phyloP scores from a whole-genome alignment of 1,140 invertebrate genomes.

The Catajapyx aquilonaris region DNA sequence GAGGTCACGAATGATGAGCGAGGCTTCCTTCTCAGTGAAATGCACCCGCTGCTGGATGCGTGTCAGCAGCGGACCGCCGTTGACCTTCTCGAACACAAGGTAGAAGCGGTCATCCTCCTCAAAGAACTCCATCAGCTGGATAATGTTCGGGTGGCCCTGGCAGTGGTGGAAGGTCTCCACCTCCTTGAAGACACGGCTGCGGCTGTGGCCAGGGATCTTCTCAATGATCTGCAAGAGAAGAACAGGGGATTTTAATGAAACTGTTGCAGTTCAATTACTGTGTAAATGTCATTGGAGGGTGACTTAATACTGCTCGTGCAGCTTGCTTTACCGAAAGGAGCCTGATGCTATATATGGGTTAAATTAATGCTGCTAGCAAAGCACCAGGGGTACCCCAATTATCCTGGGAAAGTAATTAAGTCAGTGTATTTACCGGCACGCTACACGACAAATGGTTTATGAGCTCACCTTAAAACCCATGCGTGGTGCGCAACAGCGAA shows the following conservation, averaged over 20 bases:
- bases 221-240: constrained; percentile 51
- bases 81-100: constrained; percentile 93
- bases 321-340: no score
- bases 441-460: no score
- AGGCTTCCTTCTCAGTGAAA: constrained; percentile 87
- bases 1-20: constrained; percentile 77
- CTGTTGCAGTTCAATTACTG: no score
- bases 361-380: no score
- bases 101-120: constrained; percentile 89
- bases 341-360: no score
- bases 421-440: no score
- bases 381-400: no score
- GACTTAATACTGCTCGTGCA: no score
- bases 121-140: constrained; percentile 92
- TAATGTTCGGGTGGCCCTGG: constrained; percentile 87
- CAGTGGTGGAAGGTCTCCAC: constrained; percentile 98
- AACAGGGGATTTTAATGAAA: constrained; percentile 1
- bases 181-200: constrained; percentile 86
- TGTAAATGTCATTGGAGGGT: no score
- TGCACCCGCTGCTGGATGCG: constrained; percentile 81
- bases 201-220: constrained; percentile 77
- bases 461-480: no score
- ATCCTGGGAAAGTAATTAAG: no score
- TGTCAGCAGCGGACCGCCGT: constrained; percentile 71
- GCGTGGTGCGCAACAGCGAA: no score